Conservation (phyloP, 2,797 vertebrate genomes). For the Spondyliosoma cantharus region DNA sequence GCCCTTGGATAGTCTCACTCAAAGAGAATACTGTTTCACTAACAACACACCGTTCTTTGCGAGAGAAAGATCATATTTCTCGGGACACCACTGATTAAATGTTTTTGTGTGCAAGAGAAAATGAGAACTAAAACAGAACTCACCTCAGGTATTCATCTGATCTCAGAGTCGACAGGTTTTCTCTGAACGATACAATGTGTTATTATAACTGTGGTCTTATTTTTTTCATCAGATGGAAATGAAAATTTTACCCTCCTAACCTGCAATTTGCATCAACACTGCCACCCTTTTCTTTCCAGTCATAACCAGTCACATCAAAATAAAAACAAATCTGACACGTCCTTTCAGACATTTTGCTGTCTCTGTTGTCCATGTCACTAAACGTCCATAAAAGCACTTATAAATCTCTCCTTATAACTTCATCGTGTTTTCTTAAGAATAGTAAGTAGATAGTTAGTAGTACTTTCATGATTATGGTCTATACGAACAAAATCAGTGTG, state of each 20-base stretch:
- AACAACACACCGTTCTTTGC: slow-evolving; percentile 23
- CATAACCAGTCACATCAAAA: not conserved
- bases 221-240: slow-evolving; percentile 2
- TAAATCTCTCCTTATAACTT: not conserved
- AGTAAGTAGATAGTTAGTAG: not conserved
- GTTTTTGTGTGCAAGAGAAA: slow-evolving; percentile 18
- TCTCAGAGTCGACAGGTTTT: slow-evolving; percentile 4
- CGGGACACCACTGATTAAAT: slow-evolving; percentile 22
- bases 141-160: slow-evolving; percentile 5
- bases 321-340: not conserved
- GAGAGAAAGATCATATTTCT: slow-evolving; percentile 33
- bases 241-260: not conserved
- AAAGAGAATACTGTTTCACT: slow-evolving; percentile 35
- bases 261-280: not conserved
- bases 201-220: not conserved
- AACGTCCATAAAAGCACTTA: not conserved
- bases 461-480: not conserved
- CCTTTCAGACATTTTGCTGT: not conserved
- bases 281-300: not conserved
- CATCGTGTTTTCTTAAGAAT: not conserved
- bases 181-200: not conserved
- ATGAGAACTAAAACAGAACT: not conserved
- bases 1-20: slow-evolving; percentile 42
- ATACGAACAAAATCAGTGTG: too few species aligned
- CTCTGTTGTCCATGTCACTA: not conserved